phyloP scores from a whole-genome alignment of 2,113 vertebrate species.

The Gadus macrocephalus region DNA sequence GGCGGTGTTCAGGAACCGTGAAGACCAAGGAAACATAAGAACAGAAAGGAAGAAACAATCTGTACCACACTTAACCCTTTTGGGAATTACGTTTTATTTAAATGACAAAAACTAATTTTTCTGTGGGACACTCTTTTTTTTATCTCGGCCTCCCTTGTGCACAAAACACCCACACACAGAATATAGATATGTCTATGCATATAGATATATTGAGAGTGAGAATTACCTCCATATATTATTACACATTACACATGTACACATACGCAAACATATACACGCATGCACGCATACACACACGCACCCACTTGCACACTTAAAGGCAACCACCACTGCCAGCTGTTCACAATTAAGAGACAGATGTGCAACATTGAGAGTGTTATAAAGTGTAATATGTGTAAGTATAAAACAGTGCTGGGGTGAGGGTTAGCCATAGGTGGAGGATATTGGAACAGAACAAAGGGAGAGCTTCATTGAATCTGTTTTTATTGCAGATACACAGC shows the following conservation, averaged over 20 bases:
- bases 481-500: conserved; percentile 35
- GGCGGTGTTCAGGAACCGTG: conserved; percentile 28
- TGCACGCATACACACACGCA: not conserved
- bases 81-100: conserved; percentile 28
- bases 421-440: conserved; percentile 8
- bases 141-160: not conserved
- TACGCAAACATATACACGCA: not conserved
- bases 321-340: conserved; percentile 28
- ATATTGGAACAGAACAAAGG: conserved; percentile 45
- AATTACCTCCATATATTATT: no score
- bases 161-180: not conserved
- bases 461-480: conserved; percentile 44
- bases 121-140: conserved; percentile 4
- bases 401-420: conserved; percentile 24
- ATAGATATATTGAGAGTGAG: not conserved
- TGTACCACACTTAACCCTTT: conserved; percentile 45
- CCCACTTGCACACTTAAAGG: conserved; percentile 8
- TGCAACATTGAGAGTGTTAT: conserved; percentile 29
- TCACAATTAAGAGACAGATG: conserved; percentile 48
- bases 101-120: conserved; percentile 16
- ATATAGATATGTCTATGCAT: not conserved
- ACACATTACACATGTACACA: no score
- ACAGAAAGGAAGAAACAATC: conserved; percentile 33
- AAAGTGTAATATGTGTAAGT: conserved; percentile 42
- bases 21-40: conserved; percentile 1